Evolutionary conservation across 1,140 invertebrate species (phyloP), one percentile per base, ranked within the genome.

Genomic region (Tyrophagus putrescentiae): DNA sequence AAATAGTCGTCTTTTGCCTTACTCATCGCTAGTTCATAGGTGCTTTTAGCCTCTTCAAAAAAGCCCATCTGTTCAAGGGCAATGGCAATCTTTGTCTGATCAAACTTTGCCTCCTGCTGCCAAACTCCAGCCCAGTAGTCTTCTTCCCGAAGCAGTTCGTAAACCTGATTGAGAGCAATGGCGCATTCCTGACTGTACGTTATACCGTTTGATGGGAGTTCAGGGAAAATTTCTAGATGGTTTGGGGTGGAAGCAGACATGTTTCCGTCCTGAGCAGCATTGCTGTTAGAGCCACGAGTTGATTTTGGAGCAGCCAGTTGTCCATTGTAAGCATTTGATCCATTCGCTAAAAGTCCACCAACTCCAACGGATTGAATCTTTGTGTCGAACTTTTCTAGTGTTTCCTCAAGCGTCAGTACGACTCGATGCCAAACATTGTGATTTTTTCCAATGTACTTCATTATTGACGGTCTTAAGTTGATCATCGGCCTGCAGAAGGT

Each of bases 401-500:
- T 82, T 66, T 92, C 83, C 70, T 97, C 92, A 39, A 97, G 71
- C 50, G 82, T 80, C 1, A 97, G 72, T 0, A 87, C 83, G 76
- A 89, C 85, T 48, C 91, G 75, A 69, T 98, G 91, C 93, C 93
- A 98, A 0, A 96, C 73, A 74, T 97, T 97, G 69, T 97, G 91
- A 0, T 85, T 85, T 72, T 87, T 91, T 0, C 89, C 92, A 1
- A 96, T 70, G 69, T 96, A 97, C 67, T 72, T 73, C 0, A 75
- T 60, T 4, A 80, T 77, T 73, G 75, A 80, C 62, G 91, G 87
- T 66, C 84, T 81, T 58, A 97, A 84, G 31, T 80, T 79, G 44
- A 96, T 78, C 0, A 84, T 76, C 0, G 91, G 91, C 61, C 82
- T 79, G 70, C 91, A 96, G 27, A 83, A 79, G 0, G 85, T 82